Percentiles rank a stretch among this genome's conserved stretches.
phyloP scores from a whole-genome alignment of 2,888 invertebrate genomes.

The Drosophila rubida region DNA sequence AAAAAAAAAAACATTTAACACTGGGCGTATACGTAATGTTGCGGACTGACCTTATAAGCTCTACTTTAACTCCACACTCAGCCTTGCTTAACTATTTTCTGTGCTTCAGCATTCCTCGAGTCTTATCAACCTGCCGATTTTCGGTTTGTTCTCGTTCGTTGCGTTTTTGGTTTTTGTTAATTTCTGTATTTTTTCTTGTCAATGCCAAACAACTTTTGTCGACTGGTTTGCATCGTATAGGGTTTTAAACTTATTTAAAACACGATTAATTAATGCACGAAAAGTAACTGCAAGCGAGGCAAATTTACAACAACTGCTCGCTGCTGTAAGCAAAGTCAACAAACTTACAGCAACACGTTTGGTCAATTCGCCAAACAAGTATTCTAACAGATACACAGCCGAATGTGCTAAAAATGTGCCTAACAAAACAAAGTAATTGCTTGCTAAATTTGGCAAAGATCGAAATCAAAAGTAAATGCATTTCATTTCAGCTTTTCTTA shows the following conservation, averaged over 20 bases:
- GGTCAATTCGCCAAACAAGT: conserved; percentile 4
- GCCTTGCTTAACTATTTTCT: conserved; percentile 31
- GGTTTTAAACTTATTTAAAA: conserved; percentile 4
- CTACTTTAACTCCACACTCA: conserved; percentile 18
- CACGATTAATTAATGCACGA: conserved; percentile 11
- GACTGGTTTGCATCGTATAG: conserved; percentile 27
- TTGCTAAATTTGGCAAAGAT: neutral
- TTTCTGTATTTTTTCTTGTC: conserved; percentile 23
- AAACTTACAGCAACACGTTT: conserved; percentile 6
- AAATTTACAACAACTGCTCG: neutral
- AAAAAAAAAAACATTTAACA: conserved; percentile 42
- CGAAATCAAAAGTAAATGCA: neutral
- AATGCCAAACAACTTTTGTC: conserved; percentile 65
- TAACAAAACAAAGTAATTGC: neutral
- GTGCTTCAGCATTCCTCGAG: conserved; percentile 6
- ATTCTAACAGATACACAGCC: conserved; percentile 15
- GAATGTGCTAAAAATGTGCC: neutral
- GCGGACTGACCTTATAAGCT: conserved; percentile 31
- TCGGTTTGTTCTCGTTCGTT: conserved; percentile 35
- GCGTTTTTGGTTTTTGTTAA: conserved; percentile 1
- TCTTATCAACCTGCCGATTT: conserved; percentile 32
- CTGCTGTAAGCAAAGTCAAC: conserved; percentile 3
- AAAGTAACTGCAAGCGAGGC: conserved; percentile 11
- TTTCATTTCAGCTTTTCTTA: neutral
- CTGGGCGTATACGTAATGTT: conserved; percentile 69